Percentiles rank a stretch among this genome's conserved stretches.
These are phyloP conservation scores for Harlomillsia oculata DNA, from an alignment of 1,140 invertebrate species.

Conservation along the genomic window DNA sequence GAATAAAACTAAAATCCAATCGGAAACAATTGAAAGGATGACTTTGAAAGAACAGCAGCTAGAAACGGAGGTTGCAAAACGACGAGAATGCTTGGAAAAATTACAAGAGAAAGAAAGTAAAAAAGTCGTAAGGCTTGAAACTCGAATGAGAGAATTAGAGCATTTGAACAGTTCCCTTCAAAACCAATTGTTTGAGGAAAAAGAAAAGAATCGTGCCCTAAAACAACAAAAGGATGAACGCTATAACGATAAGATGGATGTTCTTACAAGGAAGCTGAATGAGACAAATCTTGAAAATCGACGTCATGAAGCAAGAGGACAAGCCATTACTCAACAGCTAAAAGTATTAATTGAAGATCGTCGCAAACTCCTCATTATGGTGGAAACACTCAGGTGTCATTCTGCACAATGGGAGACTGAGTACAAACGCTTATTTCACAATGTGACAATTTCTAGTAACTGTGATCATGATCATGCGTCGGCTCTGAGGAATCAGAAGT, in stretches of 20 bases:
- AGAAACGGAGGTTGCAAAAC: no score
- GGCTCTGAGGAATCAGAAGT: no score
- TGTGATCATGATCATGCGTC: background rate
- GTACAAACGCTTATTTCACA: conserved; percentile 3
- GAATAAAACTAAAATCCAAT: no score
- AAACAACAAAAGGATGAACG: background rate
- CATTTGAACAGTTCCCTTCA: no score
- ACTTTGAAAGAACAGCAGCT: no score
- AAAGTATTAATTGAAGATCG: background rate
- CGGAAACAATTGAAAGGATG: no score
- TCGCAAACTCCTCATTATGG: background rate
- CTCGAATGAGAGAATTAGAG: background rate
- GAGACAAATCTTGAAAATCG: background rate
- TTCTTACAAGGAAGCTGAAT: background rate
- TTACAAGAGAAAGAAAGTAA: no score
- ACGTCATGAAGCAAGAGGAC: background rate
- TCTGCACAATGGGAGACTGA: conserved; percentile 2
- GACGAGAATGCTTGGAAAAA: no score
- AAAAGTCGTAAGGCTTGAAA: no score
- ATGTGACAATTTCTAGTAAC: background rate
- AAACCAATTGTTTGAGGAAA: background rate
- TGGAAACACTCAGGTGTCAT: background rate
- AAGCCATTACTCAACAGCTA: background rate
- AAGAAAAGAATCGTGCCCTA: background rate
- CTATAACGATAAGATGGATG: background rate